Conservation (phyloP, 1,140 invertebrate species). For the Halesus radiatus region DNA sequence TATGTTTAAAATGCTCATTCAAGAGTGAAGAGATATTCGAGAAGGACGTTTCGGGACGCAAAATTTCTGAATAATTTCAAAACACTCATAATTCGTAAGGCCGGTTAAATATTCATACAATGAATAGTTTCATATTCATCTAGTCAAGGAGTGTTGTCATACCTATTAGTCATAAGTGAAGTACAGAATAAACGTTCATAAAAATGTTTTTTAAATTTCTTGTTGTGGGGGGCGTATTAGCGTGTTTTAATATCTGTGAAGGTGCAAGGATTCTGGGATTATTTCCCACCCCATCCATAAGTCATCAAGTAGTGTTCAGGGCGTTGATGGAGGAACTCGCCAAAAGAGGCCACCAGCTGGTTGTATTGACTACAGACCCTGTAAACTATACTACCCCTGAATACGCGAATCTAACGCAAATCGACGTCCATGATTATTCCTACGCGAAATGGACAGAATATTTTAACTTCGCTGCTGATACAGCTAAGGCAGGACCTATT, state of each 20-base stretch:
- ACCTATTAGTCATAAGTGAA: too few relatives aligned
- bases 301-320: constrained; percentile 72
- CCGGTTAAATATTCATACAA: too few relatives aligned
- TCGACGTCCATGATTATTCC: constrained; percentile 61
- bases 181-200: too few relatives aligned
- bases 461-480: constrained; percentile 26
- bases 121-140: too few relatives aligned
- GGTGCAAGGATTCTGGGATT: constrained; percentile 68
- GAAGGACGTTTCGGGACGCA: too few relatives aligned
- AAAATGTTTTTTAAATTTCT: too few relatives aligned
- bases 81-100: too few relatives aligned
- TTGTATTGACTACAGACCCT: constrained; percentile 63
- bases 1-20: too few relatives aligned
- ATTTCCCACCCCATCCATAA: constrained; percentile 68
- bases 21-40: too few relatives aligned
- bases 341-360: constrained; percentile 68
- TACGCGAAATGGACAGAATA: constrained; percentile 57
- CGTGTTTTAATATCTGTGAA: not conserved
- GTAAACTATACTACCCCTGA: constrained; percentile 56
- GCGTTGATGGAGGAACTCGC: constrained; percentile 65
- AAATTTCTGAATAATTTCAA: too few relatives aligned
- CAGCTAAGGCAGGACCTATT: constrained; percentile 19
- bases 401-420: constrained; percentile 62
- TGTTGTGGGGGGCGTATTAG: not conserved
- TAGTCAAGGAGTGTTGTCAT: too few relatives aligned